phyloP scores from a whole-genome alignment of 2,888 invertebrate genomes.

The Athalia cordata region DNA sequence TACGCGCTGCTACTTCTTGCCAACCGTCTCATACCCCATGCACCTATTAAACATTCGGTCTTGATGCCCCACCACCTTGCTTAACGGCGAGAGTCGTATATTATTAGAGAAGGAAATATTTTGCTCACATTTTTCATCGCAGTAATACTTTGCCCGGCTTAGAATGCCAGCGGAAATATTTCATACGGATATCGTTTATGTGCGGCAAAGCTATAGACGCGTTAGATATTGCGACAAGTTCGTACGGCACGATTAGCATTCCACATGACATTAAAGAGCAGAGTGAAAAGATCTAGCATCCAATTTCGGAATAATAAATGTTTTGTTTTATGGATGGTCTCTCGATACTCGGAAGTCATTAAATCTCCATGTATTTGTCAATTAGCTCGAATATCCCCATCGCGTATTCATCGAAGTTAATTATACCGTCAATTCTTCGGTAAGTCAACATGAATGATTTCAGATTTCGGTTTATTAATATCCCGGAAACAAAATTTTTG shows the following conservation, averaged over 20 bases:
- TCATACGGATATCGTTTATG: background rate
- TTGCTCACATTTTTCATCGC: constrained; percentile 21
- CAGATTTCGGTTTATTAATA: constrained; percentile 7
- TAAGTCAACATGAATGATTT: no score
- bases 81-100: background rate
- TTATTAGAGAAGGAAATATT: background rate
- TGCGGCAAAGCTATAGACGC: background rate
- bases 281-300: background rate
- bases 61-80: background rate
- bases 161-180: constrained; percentile 15
- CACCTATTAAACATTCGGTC: constrained; percentile 16
- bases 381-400: constrained; percentile 4
- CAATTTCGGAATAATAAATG: background rate
- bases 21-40: background rate
- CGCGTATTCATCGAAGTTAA: background rate
- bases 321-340: no score
- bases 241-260: background rate
- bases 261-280: background rate
- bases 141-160: background rate
- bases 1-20: constrained; percentile 4
- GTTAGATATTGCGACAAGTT: constrained; percentile 5
- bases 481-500: constrained; percentile 2
- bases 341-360: no score
- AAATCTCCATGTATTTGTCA: background rate
- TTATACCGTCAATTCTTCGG: background rate